Base-by-base conservation (phyloP, 2,888 invertebrate species). In the Pterobdella sp. region DNA sequence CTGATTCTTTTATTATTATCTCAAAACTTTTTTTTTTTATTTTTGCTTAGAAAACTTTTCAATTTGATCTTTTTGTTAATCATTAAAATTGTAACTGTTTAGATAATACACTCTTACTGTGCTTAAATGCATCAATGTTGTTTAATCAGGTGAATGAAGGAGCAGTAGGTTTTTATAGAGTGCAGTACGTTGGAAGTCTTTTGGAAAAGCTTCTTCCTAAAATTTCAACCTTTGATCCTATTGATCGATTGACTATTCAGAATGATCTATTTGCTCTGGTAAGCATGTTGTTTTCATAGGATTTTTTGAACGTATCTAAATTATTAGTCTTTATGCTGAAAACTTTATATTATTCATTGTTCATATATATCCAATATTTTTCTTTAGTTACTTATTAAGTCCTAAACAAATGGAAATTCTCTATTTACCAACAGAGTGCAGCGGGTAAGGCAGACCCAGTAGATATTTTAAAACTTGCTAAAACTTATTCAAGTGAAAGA, bases 201-300 rank as follows among this genome's bases (percentile, higher is more conserved):
- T 82, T 94, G 78, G 87, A 88, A 42, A 87, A 88, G 78, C 86
- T 95, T 78, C 87, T 93, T 79, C 89, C 91, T 0, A 92, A 92
- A 0, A 89, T 96, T 75, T 87, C 88, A 74, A 88, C 88, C 64
- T 85, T 96, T 80, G 91, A 92, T 26, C 92, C 94, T 1, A 85
- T 93, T 32, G 96, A 96, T 85, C 88, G 95, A 52, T 88, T 95
- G 74, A 92, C 93, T 0, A 86, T 96, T 14, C 88, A 94, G 75
- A 93, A 93, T 83, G 96, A 96, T 84, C 87, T 94, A 79, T 94
- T 93, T 83, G 94, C 94, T 49, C 87, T 94, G 85, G 93, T 87
- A 78, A 79, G 83, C 80, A 26, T 26, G 36, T 31, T 3, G 22
- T n/a, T n/a, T n/a, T n/a, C n/a, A 0, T 66, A 22, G 7, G 7